Evolutionary conservation across 30 jellyfish, hydroid and myxozoan species (phyloP), one percentile per base, ranked within the genome.

Genomic region (Clytia hemisphaerica): DNA sequence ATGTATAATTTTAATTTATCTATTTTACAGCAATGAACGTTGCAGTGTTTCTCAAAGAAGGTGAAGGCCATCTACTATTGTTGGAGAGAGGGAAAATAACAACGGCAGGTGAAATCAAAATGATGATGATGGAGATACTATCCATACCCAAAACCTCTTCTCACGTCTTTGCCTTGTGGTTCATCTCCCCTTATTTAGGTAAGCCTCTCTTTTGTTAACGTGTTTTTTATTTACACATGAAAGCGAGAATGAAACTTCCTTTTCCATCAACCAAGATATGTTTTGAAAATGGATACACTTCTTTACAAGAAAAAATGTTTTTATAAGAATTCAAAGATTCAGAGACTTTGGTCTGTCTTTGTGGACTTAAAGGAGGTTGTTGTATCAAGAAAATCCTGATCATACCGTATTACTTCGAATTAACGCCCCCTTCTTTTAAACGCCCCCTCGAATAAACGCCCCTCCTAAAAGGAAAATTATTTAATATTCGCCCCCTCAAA

Each of bases 21-120:
- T 61, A 12, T 26, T 68, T 68, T 79, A 25, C 48, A 85, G 95
- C 92, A 28, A 40, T 89, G 63, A 80, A 89, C 22, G 91, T 89
- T 81, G 98, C 94, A 19, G 95, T 89, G 26, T 89, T 89, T 46
- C 38, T 89, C 42, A 89, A 89, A 71, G 98, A 89, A 46, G 98
- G 98, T 2, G 71, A 77, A 7, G 91, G 85, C 3, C 69, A 65
- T 9, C 32, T 80, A 33, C 76, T 89, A 21, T 36, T 28, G 35
- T 61, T 89, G 27, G 98, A 89, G 35, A 80, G 65, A 40, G 98
- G 98, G 25, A 89, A 72, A 64, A 73, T 42, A 49, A 81, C 98
- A 42, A 65, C 83, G 2, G 95, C 95, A 26, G 93, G 91, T 19
- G 98, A 89, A 71, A 72, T 89, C 18, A 89, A 81, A 44, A 79